Base-by-base conservation (phyloP, 2,113 vertebrate genomes). In the Opisthocomus hoazin region DNA sequence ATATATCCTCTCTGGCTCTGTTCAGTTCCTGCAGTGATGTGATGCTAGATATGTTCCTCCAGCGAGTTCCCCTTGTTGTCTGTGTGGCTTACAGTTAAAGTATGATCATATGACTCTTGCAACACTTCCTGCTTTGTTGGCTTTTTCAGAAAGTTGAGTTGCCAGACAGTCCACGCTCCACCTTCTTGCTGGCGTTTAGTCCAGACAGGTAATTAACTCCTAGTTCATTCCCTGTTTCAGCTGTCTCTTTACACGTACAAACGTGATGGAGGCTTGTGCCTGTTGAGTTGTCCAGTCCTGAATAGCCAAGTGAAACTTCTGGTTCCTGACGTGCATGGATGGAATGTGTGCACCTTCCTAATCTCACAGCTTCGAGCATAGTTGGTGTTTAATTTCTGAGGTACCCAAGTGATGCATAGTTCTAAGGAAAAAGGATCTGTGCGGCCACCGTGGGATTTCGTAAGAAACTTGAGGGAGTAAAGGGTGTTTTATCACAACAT, bases 171-270 rank as follows among this genome's bases (percentile, higher is more conserved):
- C 99, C 99, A 96, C 99, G 99, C 32, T 99, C 99, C 68, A 99
- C 99, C 34, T 99, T 99, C 98, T 98, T 99, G 96, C 95, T 99
- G 98, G 99, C 99, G 19, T 99, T 99, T 98, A 99, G 99, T 97
- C 99, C 99, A 70, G 99, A 99, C 98, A 99, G 99, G 99, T 99
- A 98, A 96, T 45, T 96, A 95, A 89, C 91, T 93, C 76, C 97
- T 88, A 87, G 78, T 96, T 97, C 39, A 0, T 96, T 81, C 93
- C 77, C 68, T 87, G n/a, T 93, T 96, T 92, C 86, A 94, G 64
- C 74, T 87, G 92, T 71, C 81, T 95, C 75, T 80, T 60, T 93
- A 29, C 68, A 32, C 94, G 86, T 87, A 66, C 2, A 71, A 69
- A 92, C 83, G 70, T 85, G 78, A 10, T 48, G 82, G 89, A 93